Base-by-base conservation (phyloP, 1,140 invertebrate genomes). In the Drosophila athabasca region DNA sequence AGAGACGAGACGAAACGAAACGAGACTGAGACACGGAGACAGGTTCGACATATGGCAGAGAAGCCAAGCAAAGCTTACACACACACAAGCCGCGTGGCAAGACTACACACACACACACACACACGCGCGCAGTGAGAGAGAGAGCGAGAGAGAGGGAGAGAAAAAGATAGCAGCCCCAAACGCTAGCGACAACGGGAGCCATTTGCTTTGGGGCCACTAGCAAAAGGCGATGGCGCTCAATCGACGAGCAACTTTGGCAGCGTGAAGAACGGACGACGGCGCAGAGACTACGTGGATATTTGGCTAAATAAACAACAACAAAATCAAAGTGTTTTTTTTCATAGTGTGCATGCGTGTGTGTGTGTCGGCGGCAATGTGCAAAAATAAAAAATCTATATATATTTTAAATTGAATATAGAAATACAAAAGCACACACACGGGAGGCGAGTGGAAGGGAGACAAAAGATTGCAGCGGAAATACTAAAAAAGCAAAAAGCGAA, bases 321-420 rank as follows among this genome's bases (percentile, higher is more conserved):
- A 75, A 57, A 44, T 19, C 52, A 51, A 50, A 59, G 46, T 65
- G 24, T 69, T 17, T 76, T 45, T 64, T 64, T 43, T 57, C 58
- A 59, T 43, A 65, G 29, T 69, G 22, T 76, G 48, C 68, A 44
- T 57, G 62, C 64, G 64, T 48, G 73, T 74, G 74, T 68, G 50
- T 45, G 39, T 41, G 50, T 52, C 71, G 54, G 60, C 76, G 66
- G 82, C 82, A 85, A 85, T 85, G 82, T 87, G 82, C 82, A 88
- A 88, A 87, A 88, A 88, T 87, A 82, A 88, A 81, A 79, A 88
- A 82, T 82, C 82, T 87, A 87, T 78, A 87, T 85, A 85, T 85
- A 87, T 87, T 88, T 70, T 87, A 79, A 87, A 82, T 87, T 88
- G 41, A 88, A 82, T 88, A 72, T 72, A 83, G 64, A 73, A 67